A percentile compares a stretch with the other conserved stretches of the same genome.
These are phyloP conservation scores for Aegypius monachus DNA, from an alignment of 2,113 vertebrate species.

Conservation along the genomic window DNA sequence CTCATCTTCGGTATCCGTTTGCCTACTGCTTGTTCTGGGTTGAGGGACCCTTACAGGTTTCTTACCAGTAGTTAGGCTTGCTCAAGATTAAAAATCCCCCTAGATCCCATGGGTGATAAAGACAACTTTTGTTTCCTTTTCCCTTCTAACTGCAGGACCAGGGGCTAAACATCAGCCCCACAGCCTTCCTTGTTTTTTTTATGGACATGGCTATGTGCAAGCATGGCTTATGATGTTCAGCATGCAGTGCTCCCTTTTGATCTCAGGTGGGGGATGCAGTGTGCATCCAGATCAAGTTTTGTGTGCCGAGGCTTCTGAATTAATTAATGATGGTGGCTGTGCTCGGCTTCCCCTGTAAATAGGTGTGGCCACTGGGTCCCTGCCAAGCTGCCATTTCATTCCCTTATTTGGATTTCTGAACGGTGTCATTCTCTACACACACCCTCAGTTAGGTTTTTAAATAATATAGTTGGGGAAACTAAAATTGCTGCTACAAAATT, in stretches of 20 bases:
- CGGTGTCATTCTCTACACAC: not conserved
- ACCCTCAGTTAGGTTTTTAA: not conserved
- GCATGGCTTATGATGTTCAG: not conserved
- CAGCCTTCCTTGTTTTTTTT: not conserved
- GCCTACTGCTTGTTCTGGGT: not conserved
- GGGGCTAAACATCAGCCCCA: not conserved
- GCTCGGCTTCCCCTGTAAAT: not conserved
- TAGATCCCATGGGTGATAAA: not conserved
- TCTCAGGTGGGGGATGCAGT: not conserved
- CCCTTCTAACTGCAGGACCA: not conserved
- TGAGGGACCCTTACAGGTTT: not conserved
- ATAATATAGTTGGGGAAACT: not conserved
- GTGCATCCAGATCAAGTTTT: not conserved
- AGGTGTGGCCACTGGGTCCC: not conserved
- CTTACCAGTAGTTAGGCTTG: not conserved
- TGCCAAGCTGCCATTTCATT: conserved; percentile 7
- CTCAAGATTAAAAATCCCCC: not conserved
- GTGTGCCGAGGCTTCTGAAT: not conserved
- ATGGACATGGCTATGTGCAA: accelerated
- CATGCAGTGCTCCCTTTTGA: not conserved
- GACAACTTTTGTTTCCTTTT: not conserved
- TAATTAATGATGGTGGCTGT: not conserved
- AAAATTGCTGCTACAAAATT: not conserved
- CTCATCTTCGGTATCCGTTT: accelerated
- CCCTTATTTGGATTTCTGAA: conserved; percentile 5